These are phyloP conservation scores for Sesia bembeciformis DNA, from an alignment of 2,888 invertebrate genomes.

Conservation along the genomic window DNA sequence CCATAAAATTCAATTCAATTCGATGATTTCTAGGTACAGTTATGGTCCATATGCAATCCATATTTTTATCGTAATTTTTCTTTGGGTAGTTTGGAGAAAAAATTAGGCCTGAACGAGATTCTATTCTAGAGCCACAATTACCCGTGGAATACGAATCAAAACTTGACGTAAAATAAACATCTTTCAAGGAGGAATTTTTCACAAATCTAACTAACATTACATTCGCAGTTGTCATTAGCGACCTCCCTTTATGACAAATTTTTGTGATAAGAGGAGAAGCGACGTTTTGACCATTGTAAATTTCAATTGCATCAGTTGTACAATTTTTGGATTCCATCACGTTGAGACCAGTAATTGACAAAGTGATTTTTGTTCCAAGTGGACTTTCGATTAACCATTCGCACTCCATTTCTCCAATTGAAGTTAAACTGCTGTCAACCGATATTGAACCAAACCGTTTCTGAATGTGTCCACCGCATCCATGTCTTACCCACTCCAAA, in stretches of 20 bases:
- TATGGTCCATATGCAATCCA: constrained; percentile 87
- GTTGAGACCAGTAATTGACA: constrained; percentile 78
- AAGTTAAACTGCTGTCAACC: constrained; percentile 77
- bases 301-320: constrained; percentile 75
- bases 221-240: constrained; percentile 77
- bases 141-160: constrained; percentile 47
- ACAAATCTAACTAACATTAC: constrained; percentile 80
- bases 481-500: constrained; percentile 85
- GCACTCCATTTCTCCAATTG: constrained; percentile 76
- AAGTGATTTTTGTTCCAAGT: constrained; percentile 77
- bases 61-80: constrained; percentile 80
- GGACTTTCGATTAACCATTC: constrained; percentile 84
- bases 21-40: constrained; percentile 78
- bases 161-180: constrained; percentile 77
- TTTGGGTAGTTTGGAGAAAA: constrained; percentile 87
- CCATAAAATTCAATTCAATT: constrained; percentile 79
- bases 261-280: constrained; percentile 71
- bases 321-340: constrained; percentile 76
- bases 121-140: constrained; percentile 83
- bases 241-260: constrained; percentile 73
- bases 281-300: constrained; percentile 79
- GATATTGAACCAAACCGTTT: constrained; percentile 70
- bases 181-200: constrained; percentile 71
- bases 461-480: constrained; percentile 82
- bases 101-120: constrained; percentile 77